Base-by-base conservation (phyloP, 2,113 vertebrate genomes). In the Delphinus delphis region DNA sequence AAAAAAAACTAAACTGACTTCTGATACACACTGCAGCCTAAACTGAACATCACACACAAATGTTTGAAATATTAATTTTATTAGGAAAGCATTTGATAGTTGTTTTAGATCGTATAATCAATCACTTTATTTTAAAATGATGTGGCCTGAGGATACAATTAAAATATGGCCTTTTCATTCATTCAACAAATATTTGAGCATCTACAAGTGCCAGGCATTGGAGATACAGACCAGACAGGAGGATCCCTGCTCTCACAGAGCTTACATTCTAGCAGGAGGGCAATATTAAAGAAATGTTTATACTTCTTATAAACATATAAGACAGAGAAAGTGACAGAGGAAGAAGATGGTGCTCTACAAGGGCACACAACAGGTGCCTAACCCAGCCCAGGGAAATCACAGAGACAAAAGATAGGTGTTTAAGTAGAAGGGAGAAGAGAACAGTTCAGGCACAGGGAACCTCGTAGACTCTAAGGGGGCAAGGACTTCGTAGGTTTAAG, bases 31-130 rank as follows among this genome's bases (percentile, higher is more conserved):
- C 86, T n/a, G 53, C 21, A 87, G 47, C 55, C 79, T 82, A 71
- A 90, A 93, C 6, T 50, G n/a, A 93, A 36, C 11, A 77, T 55
- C 73, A 96, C 25, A 88, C 28, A 95, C 26, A 92, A 82, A 94
- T 47, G 53, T 76, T 36, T 86, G 63, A 88, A 95, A 74, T 65
- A 82, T 23, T 63, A 8, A 79, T 77, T 97, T 96, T 96, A 97
- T 97, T 94, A 94, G 33, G 31, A 96, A 97, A 93, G 47, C 36
- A 95, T 41, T 5, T 85, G 44, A 93, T 31, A 31, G n/a, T 79
- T 71, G 21, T 13, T 85, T 82, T 74, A 68, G 5, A 55, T 73
- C 76, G 92, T 53, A 88, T 21, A 38, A 96, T 79, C n/a, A 83
- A 62, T 85, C 84, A 90, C 11, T 41, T 90, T 15, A 81, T 92